Evolutionary conservation across 1,140 invertebrate genomes (phyloP).

Genomic region (Plectrocnemia conspersa): DNA sequence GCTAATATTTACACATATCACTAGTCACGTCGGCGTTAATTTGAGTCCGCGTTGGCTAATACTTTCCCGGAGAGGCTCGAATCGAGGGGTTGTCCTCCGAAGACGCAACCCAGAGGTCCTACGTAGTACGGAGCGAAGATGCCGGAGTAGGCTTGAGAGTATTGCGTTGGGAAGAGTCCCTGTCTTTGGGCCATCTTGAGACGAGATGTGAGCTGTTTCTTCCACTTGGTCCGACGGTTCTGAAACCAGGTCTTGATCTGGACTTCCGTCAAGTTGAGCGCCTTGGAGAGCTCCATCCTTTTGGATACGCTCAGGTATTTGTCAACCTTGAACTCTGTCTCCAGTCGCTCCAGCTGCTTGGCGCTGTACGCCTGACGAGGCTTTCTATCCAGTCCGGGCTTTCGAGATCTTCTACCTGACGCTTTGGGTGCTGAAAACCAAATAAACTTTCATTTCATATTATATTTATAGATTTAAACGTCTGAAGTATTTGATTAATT

Average conservation of each 20-base stretch:
- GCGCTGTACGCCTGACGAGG: conserved; percentile 93
- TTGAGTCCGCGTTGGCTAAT: conserved; percentile 16
- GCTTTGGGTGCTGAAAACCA: conserved; percentile 67
- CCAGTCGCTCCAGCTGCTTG: conserved; percentile 84
- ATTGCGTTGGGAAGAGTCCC: conserved; percentile 66
- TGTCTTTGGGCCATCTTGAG: conserved; percentile 84
- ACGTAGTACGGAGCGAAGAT: conserved; percentile 49
- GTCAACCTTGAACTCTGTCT: conserved; percentile 90
- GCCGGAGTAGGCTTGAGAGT: conserved; percentile 59
- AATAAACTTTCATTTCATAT: too few species aligned
- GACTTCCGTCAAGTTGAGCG: conserved; percentile 84
- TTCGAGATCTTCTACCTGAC: conserved; percentile 70
- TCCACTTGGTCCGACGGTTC: conserved; percentile 93
- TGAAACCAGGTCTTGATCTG: conserved; percentile 98
- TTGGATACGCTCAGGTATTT: conserved; percentile 95
- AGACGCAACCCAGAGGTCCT: conserved; percentile 51
- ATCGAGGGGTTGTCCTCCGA: conserved; percentile 36
- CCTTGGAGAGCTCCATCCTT: conserved; percentile 86
- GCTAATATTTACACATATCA: conserved; percentile 1
- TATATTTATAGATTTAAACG: too few species aligned
- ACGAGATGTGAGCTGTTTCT: conserved; percentile 86
- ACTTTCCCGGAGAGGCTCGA: conserved; percentile 17
- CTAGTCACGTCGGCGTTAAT: conserved; percentile 14
- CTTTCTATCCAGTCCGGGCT: conserved; percentile 84
- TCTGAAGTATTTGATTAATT: too few species aligned